A percentile compares a stretch with the other conserved stretches of the same genome.
These are phyloP conservation scores for Perdix hodgsoniae DNA, from an alignment of 2,797 vertebrate species.

Conservation along the genomic window DNA sequence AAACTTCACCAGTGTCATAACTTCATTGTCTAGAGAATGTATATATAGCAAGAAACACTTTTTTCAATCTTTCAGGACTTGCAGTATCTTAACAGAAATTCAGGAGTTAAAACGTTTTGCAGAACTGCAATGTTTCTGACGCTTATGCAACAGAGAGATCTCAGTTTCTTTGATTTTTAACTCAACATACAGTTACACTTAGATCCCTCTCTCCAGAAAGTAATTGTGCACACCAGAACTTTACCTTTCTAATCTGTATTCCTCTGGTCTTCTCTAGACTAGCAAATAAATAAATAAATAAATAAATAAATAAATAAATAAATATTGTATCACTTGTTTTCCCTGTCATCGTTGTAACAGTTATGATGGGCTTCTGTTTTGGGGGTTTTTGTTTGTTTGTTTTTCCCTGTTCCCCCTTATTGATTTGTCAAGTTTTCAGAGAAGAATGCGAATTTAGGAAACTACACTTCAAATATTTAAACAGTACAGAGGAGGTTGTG, in stretches of 20 bases:
- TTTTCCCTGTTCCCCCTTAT: not conserved
- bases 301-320: not conserved
- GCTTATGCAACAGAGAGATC: not conserved
- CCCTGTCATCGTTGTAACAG: not conserved
- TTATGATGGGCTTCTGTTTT: not conserved
- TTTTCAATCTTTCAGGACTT: not conserved
- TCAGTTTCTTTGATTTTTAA: not conserved
- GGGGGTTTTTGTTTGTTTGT: too few species aligned
- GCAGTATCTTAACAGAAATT: not conserved
- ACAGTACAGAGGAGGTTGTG: not conserved
- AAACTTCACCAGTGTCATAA: not conserved
- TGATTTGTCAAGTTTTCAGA: not conserved
- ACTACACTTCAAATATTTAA: slow-evolving; percentile 18
- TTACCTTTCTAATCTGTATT: not conserved
- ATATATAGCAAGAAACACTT: not conserved
- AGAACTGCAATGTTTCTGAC: not conserved
- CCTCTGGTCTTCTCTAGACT: not conserved
- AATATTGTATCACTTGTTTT: not conserved
- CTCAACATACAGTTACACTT: not conserved
- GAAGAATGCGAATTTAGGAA: not conserved
- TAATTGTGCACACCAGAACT: not conserved
- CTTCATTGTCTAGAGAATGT: fast-evolving
- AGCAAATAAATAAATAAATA: not conserved
- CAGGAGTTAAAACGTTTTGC: not conserved
- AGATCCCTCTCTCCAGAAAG: not conserved